These are phyloP conservation scores for Meteorus colon DNA, from an alignment of 2,888 invertebrate species.

Conservation along the genomic window DNA sequence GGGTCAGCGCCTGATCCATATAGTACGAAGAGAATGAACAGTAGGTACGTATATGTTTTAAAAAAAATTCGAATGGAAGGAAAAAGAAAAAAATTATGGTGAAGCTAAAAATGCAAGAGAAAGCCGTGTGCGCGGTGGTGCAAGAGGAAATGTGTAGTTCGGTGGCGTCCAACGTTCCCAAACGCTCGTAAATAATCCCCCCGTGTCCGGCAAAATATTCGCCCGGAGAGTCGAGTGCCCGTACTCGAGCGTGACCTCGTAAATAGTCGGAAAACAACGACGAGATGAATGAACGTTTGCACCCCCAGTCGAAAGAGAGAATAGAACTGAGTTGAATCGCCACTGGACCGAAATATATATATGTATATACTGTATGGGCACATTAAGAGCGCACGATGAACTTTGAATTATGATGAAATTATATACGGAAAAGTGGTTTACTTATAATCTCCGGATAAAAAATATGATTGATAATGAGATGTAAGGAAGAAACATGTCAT, in stretches of 20 bases:
- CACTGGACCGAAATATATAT: neutral
- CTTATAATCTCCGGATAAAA: neutral
- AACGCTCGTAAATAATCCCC: conserved; percentile 44
- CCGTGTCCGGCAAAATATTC: conserved; percentile 44
- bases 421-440: neutral
- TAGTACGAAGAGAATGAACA: conserved; percentile 7
- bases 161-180: conserved; percentile 33
- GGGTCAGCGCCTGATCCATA: conserved; percentile 21
- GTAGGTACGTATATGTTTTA: conserved; percentile 1
- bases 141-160: conserved; percentile 28
- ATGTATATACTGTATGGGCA: neutral
- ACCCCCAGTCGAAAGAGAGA: conserved; percentile 24
- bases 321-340: conserved; percentile 28
- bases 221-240: conserved; percentile 31
- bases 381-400: neutral
- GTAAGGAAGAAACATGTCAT: no score
- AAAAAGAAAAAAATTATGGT: neutral
- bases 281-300: conserved; percentile 42
- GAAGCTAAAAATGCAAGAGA: conserved; percentile 24
- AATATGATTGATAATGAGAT: neutral
- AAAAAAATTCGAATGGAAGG: neutral
- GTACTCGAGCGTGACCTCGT: conserved; percentile 42
- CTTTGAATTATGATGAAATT: conserved; percentile 10
- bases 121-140: conserved; percentile 10
- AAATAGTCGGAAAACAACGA: conserved; percentile 43